A percentile compares a stretch with the other conserved stretches of the same genome.
Conservation (phyloP, 2,888 invertebrate species). For the Fissipunctia ypsillon region DNA sequence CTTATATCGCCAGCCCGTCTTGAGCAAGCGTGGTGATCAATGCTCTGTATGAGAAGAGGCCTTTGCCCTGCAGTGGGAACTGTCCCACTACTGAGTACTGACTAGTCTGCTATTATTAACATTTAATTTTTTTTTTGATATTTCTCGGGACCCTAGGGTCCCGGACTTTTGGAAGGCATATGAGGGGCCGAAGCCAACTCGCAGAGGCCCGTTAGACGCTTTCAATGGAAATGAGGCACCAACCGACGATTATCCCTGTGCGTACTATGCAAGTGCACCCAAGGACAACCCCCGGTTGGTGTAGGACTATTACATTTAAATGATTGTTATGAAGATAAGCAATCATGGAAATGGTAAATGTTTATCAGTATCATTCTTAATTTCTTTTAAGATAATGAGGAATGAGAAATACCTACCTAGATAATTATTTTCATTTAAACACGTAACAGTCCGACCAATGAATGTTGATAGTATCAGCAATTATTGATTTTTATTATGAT, state of each 20-base stretch:
- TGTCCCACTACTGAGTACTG: too few species aligned
- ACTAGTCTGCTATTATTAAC: too few species aligned
- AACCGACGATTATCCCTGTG: too few species aligned
- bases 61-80: not conserved
- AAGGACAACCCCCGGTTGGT: too few species aligned
- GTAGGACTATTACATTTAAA: too few species aligned
- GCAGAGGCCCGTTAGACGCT: too few species aligned
- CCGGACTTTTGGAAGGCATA: too few species aligned
- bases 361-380: not conserved
- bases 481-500: conserved; percentile 18
- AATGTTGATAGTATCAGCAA: conserved; percentile 44
- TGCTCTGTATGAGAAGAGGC: not conserved
- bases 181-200: too few species aligned
- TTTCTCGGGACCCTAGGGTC: too few species aligned
- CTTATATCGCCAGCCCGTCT: not conserved
- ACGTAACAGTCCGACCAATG: conserved; percentile 14
- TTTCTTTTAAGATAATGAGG: not conserved
- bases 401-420: not conserved
- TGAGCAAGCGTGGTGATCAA: not conserved
- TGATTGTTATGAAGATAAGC: not conserved
- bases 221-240: too few species aligned
- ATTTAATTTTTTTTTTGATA: too few species aligned
- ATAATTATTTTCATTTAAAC: conserved; percentile 5
- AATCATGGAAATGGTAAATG: not conserved
- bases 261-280: too few species aligned